These are phyloP conservation scores for Ceratitis capitata DNA, from an alignment of 1,140 invertebrate species.

Conservation along the genomic window DNA sequence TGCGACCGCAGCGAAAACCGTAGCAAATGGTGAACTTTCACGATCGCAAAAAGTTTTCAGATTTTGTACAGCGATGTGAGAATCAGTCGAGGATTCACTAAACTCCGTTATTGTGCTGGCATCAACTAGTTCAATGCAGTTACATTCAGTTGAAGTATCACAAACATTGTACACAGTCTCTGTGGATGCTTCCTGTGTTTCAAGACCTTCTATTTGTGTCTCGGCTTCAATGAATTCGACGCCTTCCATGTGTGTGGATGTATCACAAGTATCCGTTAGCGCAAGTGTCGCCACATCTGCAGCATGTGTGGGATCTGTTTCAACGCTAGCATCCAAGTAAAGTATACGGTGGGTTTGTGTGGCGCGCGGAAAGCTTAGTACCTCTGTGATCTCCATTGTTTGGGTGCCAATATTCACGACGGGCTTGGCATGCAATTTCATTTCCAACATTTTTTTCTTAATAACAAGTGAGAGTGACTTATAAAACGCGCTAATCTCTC, in stretches of 20 bases:
- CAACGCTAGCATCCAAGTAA: conserved; percentile 41
- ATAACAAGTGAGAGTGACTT: conserved; percentile 42
- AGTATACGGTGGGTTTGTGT: conserved; percentile 49
- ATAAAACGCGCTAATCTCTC: neutral
- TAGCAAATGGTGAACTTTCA: conserved; percentile 54
- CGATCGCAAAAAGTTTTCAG: conserved; percentile 48
- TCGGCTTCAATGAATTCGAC: neutral
- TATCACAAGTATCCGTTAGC: neutral
- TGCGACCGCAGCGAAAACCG: conserved; percentile 49
- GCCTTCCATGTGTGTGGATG: neutral
- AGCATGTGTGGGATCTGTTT: neutral
- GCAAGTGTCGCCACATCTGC: neutral
- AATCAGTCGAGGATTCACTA: neutral
- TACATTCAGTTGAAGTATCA: neutral
- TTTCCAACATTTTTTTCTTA: conserved; percentile 6
- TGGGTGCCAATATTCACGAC: conserved; percentile 57
- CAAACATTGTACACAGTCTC: neutral
- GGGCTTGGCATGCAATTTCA: neutral
- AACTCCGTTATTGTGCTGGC: neutral
- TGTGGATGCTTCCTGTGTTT: neutral
- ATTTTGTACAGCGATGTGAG: neutral
- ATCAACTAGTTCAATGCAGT: neutral
- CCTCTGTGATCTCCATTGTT: conserved; percentile 47
- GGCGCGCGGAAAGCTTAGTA: conserved; percentile 53
- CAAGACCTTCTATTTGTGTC: neutral